Evolutionary conservation across 2,797 vertebrate genomes (phyloP).

Genomic region (Remorina albescens): DNA sequence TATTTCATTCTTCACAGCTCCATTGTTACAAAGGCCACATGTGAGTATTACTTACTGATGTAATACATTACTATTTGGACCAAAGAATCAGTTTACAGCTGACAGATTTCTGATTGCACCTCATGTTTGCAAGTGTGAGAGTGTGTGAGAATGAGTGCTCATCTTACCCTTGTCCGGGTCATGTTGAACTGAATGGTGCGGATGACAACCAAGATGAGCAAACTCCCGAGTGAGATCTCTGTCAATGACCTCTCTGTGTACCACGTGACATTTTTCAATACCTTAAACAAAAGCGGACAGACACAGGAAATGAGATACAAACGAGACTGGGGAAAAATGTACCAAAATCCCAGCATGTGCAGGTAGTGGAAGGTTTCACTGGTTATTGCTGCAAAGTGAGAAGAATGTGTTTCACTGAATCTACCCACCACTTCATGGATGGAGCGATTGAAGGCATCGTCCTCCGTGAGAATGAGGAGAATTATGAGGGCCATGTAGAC

Average conservation of each 20-base stretch:
- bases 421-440: slow-evolving; percentile 96
- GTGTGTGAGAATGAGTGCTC: neutral
- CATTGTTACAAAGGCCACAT: neutral
- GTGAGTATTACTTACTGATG: neutral
- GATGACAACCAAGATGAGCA: slow-evolving; percentile 97
- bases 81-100: neutral
- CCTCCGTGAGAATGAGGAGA: slow-evolving; percentile 97
- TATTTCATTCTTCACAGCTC: slow-evolving; percentile 2
- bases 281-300: slow-evolving; percentile 80
- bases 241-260: slow-evolving; percentile 96
- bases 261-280: slow-evolving; percentile 96
- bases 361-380: neutral
- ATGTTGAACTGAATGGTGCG: slow-evolving; percentile 99
- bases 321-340: slow-evolving; percentile 18
- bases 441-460: slow-evolving; percentile 96
- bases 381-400: slow-evolving; percentile 14
- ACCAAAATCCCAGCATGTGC: neutral
- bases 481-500: slow-evolving; percentile 99
- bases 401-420: slow-evolving; percentile 3
- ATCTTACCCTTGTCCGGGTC: slow-evolving; percentile 95
- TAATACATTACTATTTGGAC: neutral
- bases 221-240: slow-evolving; percentile 97
- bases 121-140: neutral
- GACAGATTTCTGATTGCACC: neutral
- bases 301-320: slow-evolving; percentile 18